Evolutionary conservation across 2,797 vertebrate genomes (phyloP).

Genomic region (Phalanger gymnotis): DNA sequence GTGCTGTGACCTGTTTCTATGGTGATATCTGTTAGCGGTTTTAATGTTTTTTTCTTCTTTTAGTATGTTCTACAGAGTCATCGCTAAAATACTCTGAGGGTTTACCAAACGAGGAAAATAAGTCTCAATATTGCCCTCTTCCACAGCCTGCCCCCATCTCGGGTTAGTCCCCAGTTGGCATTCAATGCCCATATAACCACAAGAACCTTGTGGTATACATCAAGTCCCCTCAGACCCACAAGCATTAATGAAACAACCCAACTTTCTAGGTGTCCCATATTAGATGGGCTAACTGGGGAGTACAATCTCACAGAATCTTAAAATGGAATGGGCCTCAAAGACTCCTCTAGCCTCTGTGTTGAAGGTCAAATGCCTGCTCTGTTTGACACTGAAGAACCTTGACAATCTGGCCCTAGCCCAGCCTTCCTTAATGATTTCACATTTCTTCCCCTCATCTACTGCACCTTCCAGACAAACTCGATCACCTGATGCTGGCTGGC

Average conservation of each 20-base stretch:
- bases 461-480: background rate
- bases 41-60: background rate
- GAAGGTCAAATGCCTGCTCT: background rate
- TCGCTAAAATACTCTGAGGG: background rate
- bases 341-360: background rate
- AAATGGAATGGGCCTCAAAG: background rate
- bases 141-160: background rate
- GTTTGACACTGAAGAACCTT: background rate
- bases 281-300: background rate
- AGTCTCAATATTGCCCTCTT: background rate
- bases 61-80: background rate
- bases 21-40: background rate
- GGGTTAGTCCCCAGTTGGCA: background rate
- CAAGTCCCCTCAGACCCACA: background rate
- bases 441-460: background rate
- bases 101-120: background rate
- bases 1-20: background rate
- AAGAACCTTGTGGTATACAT: background rate
- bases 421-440: background rate
- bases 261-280: background rate
- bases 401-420: background rate
- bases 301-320: background rate
- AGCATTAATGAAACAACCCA: background rate
- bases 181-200: background rate
- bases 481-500: background rate